Conservation (phyloP, 1,140 invertebrate genomes). For the Campodea augens region DNA sequence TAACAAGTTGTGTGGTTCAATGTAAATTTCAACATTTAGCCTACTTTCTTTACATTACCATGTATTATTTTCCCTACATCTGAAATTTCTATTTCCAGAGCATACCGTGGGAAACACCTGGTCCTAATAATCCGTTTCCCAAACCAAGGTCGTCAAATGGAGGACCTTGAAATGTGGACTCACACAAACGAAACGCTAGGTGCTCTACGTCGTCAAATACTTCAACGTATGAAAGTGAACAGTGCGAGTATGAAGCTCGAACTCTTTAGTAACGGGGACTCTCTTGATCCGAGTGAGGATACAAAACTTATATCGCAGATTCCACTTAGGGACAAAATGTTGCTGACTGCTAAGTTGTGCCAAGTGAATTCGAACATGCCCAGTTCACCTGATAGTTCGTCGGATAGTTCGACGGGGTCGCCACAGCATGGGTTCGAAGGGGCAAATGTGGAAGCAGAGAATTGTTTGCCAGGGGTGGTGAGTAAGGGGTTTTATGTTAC, state of each 20-base stretch:
- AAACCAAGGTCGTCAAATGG: constrained; percentile 69
- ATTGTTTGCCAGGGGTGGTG: constrained; percentile 75
- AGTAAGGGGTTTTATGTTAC: too few relatives aligned
- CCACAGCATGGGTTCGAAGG: constrained; percentile 58
- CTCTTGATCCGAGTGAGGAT: constrained; percentile 70
- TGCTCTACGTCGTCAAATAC: constrained; percentile 52
- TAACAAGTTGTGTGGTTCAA: too few relatives aligned
- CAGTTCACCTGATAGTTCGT: constrained; percentile 70
- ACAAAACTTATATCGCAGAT: constrained; percentile 72
- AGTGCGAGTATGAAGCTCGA: constrained; percentile 67
- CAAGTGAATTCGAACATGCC: constrained; percentile 61
- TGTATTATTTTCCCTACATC: too few relatives aligned
- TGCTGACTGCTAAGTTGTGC: constrained; percentile 67
- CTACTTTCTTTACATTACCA: too few relatives aligned
- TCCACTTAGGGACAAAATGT: constrained; percentile 74
- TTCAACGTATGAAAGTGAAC: constrained; percentile 47
- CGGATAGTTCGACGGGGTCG: constrained; percentile 73
- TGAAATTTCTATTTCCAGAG: too few relatives aligned
- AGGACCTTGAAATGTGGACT: constrained; percentile 80
- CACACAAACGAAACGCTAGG: constrained; percentile 86
- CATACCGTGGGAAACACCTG: constrained; percentile 76
- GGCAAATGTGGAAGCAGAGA: constrained; percentile 65
- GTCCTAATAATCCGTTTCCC: constrained; percentile 72
- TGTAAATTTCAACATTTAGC: too few relatives aligned
- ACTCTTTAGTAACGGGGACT: constrained; percentile 72